Conservation (phyloP, 2,113 vertebrate genomes). For the Tauraco erythrolophus region DNA sequence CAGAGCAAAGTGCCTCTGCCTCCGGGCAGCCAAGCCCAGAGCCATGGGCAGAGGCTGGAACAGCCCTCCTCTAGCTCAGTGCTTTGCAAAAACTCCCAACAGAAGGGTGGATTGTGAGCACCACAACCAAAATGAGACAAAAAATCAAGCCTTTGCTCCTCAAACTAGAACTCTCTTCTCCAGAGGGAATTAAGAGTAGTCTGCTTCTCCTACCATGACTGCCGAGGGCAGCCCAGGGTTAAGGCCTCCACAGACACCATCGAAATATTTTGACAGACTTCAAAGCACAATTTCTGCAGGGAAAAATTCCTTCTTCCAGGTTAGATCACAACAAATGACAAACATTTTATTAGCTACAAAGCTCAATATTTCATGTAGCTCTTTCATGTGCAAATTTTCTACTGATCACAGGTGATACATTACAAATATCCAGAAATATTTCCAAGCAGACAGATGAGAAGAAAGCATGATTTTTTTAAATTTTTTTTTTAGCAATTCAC, state of each 20-base stretch:
- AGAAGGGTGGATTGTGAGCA: neutral
- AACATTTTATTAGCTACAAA: neutral
- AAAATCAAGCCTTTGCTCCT: neutral
- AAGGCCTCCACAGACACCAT: neutral
- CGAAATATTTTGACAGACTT: neutral
- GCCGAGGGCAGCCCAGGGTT: neutral
- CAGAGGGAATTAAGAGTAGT: neutral
- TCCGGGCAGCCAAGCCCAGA: neutral
- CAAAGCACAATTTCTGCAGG: neutral
- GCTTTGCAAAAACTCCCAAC: neutral
- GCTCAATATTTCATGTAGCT: neutral
- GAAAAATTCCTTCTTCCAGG: neutral
- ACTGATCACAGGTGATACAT: neutral
- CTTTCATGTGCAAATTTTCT: neutral
- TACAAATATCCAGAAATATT: neutral
- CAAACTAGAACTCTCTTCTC: neutral
- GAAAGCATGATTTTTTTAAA: neutral
- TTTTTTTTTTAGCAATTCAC: neutral
- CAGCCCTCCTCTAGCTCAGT: neutral
- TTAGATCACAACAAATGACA: neutral
- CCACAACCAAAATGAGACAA: neutral
- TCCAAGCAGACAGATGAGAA: neutral
- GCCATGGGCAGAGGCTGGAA: neutral
- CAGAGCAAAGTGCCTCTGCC: neutral
- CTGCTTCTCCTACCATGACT: neutral